Percentiles rank a stretch among this genome's conserved stretches.
Conservation (phyloP, 92 coral and sea anemone species). For the Porites evermanni region DNA sequence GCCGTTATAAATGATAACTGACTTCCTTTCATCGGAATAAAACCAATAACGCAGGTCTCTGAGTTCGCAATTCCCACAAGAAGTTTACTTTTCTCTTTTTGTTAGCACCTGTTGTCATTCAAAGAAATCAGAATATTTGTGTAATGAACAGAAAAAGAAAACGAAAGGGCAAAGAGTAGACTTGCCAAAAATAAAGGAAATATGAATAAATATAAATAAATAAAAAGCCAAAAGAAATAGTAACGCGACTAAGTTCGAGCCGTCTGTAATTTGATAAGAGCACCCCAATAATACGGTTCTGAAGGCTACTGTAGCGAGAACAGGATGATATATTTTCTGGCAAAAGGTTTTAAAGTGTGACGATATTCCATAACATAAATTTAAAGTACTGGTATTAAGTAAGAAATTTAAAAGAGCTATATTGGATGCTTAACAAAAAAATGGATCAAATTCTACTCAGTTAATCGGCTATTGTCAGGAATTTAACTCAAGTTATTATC, state of each 20-base stretch:
- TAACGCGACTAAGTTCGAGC: no score
- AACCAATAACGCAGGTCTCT: no score
- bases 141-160: not conserved
- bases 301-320: no score
- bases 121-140: no score
- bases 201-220: no score
- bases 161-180: no score
- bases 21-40: no score
- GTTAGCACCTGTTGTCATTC: not conserved
- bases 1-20: no score
- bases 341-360: not conserved
- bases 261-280: no score
- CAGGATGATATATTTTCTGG: not conserved
- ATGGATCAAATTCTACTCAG: not conserved
- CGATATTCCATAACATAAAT: not conserved
- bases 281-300: no score
- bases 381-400: not conserved
- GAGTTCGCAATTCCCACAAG: no score
- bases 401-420: not conserved
- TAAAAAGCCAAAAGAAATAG: no score
- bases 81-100: not conserved
- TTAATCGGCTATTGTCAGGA: not conserved
- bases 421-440: slow-evolving; percentile 12
- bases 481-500: not conserved
- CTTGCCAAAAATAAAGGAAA: not conserved